These are phyloP conservation scores for Pseudomyrmex sp. DNA, from an alignment of 1,140 invertebrate species.

Conservation along the genomic window DNA sequence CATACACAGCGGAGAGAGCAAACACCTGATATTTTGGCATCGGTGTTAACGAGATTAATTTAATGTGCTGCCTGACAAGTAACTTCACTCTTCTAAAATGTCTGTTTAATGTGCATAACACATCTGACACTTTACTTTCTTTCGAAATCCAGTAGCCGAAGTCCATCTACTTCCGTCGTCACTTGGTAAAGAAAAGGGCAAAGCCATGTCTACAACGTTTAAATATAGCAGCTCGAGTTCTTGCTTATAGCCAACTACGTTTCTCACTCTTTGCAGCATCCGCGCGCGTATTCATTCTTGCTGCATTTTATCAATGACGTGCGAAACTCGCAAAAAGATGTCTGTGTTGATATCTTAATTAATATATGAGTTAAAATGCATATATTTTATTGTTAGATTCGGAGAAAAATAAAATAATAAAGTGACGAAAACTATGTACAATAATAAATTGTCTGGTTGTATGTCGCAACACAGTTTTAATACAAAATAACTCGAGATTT, in stretches of 20 bases:
- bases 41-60: conserved; percentile 43
- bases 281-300: conserved; percentile 53
- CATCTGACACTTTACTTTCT: conserved; percentile 39
- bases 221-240: conserved; percentile 77
- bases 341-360: too few relatives aligned
- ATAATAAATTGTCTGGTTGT: not conserved
- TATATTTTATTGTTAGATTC: not conserved
- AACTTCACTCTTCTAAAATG: conserved; percentile 20
- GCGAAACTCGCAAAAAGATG: conserved; percentile 7
- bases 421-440: not conserved
- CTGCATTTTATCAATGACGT: conserved; percentile 39
- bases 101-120: not conserved
- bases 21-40: conserved; percentile 14
- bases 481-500: conserved; percentile 3
- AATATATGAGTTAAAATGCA: not conserved
- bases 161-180: conserved; percentile 44
- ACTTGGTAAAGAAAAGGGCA: conserved; percentile 59
- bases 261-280: conserved; percentile 61
- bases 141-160: conserved; percentile 34
- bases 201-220: conserved; percentile 73
- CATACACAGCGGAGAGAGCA: conserved; percentile 24
- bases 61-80: conserved; percentile 23
- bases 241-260: conserved; percentile 57
- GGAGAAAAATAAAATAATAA: not conserved
- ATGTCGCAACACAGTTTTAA: not conserved